phyloP scores from a whole-genome alignment of 2,797 vertebrate genomes.

The Sebastes dallii region DNA sequence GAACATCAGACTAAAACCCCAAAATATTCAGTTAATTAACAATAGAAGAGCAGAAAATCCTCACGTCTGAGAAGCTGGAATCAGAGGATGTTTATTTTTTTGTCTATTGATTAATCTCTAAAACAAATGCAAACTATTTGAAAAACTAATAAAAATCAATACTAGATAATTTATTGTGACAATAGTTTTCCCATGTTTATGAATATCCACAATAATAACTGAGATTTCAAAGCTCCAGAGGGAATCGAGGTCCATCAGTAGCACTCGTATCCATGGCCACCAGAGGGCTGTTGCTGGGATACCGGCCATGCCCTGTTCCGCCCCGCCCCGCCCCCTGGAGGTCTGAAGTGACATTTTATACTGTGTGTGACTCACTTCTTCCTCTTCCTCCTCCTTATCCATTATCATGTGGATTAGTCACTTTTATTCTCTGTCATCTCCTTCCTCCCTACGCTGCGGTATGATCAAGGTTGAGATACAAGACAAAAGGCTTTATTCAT shows the following conservation, averaged over 20 bases:
- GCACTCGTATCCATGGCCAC: constrained; percentile 3
- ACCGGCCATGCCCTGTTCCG: neutral
- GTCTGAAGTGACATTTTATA: constrained; percentile 34
- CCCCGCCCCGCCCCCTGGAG: constrained; percentile 22
- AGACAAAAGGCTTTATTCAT: neutral
- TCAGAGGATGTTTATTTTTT: neutral
- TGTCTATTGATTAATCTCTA: too few relatives aligned
- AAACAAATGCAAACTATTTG: neutral
- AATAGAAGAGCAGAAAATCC: neutral
- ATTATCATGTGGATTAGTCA: constrained; percentile 26
- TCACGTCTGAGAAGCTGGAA: neutral
- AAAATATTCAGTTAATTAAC: neutral
- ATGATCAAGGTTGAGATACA: constrained; percentile 12
- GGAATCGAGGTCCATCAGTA: neutral
- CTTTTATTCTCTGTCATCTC: neutral
- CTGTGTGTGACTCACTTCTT: constrained; percentile 41
- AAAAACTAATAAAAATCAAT: neutral
- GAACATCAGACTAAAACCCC: neutral
- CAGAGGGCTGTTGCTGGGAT: constrained; percentile 49
- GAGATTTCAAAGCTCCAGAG: neutral
- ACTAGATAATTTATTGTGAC: neutral
- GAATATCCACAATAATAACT: neutral
- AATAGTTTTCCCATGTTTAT: neutral
- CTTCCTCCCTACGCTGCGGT: neutral
- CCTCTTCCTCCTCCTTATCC: neutral